Evolutionary conservation across 2,797 vertebrate genomes (phyloP).

Genomic region (Clarias laeviceps): DNA sequence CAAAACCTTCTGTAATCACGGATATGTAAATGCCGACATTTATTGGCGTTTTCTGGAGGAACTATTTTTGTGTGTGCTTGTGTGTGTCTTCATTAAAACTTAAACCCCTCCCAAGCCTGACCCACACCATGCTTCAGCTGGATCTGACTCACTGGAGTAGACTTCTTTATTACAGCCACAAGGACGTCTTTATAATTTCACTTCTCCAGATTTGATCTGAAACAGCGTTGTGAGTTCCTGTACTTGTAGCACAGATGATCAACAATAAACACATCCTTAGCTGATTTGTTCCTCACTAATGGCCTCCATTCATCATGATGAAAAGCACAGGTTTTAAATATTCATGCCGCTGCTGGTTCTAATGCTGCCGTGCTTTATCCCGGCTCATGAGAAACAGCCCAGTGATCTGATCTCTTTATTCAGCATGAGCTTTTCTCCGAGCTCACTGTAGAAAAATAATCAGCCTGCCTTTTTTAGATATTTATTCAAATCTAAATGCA

Average conservation of each 20-base stretch:
- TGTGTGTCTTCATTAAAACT: background rate
- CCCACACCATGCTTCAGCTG: background rate
- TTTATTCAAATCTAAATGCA: background rate
- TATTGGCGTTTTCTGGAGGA: background rate
- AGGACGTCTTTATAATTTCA: background rate
- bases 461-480: background rate
- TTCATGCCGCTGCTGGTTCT: background rate
- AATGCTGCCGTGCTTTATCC: background rate
- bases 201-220: background rate
- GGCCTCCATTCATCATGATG: background rate
- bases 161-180: background rate
- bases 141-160: background rate
- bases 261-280: slow-evolving; percentile 12
- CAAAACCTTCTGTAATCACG: background rate
- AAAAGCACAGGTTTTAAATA: slow-evolving; percentile 1
- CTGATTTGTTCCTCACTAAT: slow-evolving; percentile 22
- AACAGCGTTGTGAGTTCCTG: background rate
- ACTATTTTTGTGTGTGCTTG: background rate
- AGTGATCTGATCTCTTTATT: slow-evolving; percentile 1
- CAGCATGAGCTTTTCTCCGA: background rate
- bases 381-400: background rate
- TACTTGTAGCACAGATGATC: background rate
- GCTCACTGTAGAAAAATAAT: background rate
- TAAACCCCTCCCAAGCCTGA: background rate
- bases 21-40: background rate